Percentiles rank a stretch among this genome's conserved stretches.
Conservation (phyloP, 2,797 vertebrate species). For the Aplochiton taeniatus region DNA sequence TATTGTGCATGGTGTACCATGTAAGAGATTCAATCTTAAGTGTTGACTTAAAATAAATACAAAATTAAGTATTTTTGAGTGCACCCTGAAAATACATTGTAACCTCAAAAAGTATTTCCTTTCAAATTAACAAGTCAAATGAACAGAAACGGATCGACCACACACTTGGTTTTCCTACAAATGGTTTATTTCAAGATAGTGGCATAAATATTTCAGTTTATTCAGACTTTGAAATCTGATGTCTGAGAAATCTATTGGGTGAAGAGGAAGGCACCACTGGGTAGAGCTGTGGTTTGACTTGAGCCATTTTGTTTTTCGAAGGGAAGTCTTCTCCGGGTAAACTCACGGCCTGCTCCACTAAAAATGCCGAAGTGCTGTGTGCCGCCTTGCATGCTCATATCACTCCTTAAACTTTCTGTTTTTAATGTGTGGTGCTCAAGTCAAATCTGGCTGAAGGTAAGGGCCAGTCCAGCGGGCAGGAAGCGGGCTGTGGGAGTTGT, state of each 20-base stretch:
- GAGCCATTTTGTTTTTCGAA: conserved; percentile 1
- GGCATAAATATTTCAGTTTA: conserved; percentile 43
- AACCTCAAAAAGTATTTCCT: conserved; percentile 2
- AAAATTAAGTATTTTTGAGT: background rate
- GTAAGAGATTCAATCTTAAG: too few relatives aligned
- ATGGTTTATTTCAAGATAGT: conserved; percentile 70
- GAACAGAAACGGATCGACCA: background rate
- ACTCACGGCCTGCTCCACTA: background rate
- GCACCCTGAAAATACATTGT: conserved; percentile 8
- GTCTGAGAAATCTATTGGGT: background rate
- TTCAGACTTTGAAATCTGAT: background rate
- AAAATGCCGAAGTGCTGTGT: conserved; percentile 3
- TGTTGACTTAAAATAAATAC: too few relatives aligned
- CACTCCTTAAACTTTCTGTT: too few relatives aligned
- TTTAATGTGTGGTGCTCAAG: too few relatives aligned
- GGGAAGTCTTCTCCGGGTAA: conserved; percentile 3
- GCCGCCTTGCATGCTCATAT: background rate
- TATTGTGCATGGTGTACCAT: too few relatives aligned
- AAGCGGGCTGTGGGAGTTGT: background rate
- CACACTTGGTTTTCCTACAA: conserved; percentile 54
- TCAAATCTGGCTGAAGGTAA: conserved; percentile 5
- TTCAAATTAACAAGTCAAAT: too few relatives aligned
- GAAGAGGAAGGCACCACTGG: conserved; percentile 14
- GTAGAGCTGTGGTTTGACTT: conserved; percentile 14
- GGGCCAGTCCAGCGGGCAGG: conserved; percentile 1